Conservation (phyloP, 2,113 vertebrate genomes). For the Hippolais icterina region DNA sequence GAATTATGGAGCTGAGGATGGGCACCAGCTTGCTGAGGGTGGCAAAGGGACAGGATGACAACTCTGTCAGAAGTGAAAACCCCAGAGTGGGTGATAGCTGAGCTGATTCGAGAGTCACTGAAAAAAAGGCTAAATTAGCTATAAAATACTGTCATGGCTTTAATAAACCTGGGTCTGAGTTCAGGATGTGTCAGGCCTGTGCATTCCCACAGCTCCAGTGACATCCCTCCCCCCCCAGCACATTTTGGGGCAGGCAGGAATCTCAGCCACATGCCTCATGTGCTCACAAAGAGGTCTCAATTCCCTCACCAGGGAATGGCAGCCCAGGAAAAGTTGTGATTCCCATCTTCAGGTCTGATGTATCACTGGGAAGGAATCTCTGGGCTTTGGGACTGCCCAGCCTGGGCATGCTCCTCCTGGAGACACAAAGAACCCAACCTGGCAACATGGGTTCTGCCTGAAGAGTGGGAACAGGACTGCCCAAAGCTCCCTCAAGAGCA, state of each 20-base stretch:
- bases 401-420: neutral
- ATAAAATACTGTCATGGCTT: neutral
- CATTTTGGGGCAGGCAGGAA: neutral
- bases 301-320: neutral
- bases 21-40: neutral
- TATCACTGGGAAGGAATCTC: neutral
- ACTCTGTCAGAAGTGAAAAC: neutral
- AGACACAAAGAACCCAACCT: neutral
- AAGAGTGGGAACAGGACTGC: neutral
- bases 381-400: neutral
- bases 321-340: neutral
- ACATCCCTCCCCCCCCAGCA: neutral
- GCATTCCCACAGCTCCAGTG: neutral
- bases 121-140: neutral
- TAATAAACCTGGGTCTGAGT: neutral
- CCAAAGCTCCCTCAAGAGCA: neutral
- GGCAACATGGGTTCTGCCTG: neutral
- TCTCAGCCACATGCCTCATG: neutral
- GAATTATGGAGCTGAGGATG: neutral
- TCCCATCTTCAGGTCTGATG: neutral
- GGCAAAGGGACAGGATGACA: neutral
- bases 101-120: neutral
- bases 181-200: neutral
- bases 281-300: neutral
- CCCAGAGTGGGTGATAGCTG: neutral